Evolutionary conservation across 1,140 invertebrate genomes (phyloP), one percentile per base, ranked within the genome.

Genomic region (Anoplophora glabripennis): DNA sequence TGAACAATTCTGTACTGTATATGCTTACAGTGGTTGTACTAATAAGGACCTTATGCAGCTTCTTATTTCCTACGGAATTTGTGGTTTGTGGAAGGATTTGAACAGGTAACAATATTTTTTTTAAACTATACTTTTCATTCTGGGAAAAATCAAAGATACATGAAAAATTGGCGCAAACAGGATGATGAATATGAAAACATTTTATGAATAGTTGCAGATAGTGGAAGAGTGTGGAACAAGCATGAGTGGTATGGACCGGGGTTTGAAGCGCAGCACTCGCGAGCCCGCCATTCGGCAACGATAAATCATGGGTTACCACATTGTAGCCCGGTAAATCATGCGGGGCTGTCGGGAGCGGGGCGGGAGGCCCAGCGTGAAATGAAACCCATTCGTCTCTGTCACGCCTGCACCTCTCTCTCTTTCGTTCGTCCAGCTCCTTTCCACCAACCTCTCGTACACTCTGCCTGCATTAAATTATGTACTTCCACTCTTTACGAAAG

Each of bases 301-400:
- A 82, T 83, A 83, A 83, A 83, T 83, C 80, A 83, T 82, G 81
- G 81, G 80, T 83, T 83, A 83, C 81, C 81, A 83, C 81, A 83
- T 83, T 83, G 81, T 83, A 83, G 81, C 80, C 80, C 80, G 80
- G 79, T 83, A 83, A 83, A 83, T 81, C 81, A 83, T 83, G 78
- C 79, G 80, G 74, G 69, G 67, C 64, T 58, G 61, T 51, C 59
- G 65, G 54, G 63, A 46, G 59, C 54, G 63, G 49, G 57, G 51
- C 59, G 65, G 59, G 59, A 63, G 68, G 79, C 80, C 75, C 80
- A 79, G 79, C 80, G 79, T 83, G 75, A 76, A 76, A 76, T 76
- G 75, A 76, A 76, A 76, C 71, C 74, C 76, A 73, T 74, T 72
- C 71, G 66, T 76, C 75, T 76, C 66, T 76, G 73, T 72, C 75